Percentiles rank a stretch among this genome's conserved stretches.
phyloP scores from a whole-genome alignment of 2,888 invertebrate genomes.

The Ptychoptera contaminata region DNA sequence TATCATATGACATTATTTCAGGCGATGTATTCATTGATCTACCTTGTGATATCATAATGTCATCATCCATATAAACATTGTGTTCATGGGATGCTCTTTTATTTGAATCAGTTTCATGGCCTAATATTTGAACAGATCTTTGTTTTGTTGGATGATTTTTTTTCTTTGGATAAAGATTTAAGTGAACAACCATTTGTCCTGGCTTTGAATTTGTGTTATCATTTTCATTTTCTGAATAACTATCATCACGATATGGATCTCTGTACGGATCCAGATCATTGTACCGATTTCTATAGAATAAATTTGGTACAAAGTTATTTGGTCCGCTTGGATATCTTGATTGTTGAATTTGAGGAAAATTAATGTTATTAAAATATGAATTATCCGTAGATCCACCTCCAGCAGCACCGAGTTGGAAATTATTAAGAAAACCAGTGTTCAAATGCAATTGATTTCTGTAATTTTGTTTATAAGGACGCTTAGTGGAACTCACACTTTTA shows the following conservation, averaged over 20 bases:
- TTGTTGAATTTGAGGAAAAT: conserved; percentile 13
- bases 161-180: conserved; percentile 45
- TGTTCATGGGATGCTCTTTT: too few relatives aligned
- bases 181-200: conserved; percentile 46
- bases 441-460: background rate
- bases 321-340: background rate
- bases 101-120: too few relatives aligned
- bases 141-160: conserved; percentile 15
- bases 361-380: conserved; percentile 13
- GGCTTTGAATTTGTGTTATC: conserved; percentile 20
- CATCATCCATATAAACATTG: too few relatives aligned
- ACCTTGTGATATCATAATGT: background rate
- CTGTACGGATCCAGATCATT: background rate
- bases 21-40: background rate
- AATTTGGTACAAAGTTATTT: too few relatives aligned
- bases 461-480: conserved; percentile 14
- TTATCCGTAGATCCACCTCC: conserved; percentile 1
- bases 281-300: background rate
- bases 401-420: background rate
- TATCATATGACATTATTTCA: background rate
- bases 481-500: conserved; percentile 17
- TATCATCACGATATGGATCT: background rate
- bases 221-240: background rate
- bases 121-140: too few relatives aligned
- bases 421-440: background rate